A percentile compares a stretch with the other conserved stretches of the same genome.
Evolutionary conservation across 1,140 invertebrate genomes (phyloP).

Genomic region (Leptonema lineaticorne): DNA sequence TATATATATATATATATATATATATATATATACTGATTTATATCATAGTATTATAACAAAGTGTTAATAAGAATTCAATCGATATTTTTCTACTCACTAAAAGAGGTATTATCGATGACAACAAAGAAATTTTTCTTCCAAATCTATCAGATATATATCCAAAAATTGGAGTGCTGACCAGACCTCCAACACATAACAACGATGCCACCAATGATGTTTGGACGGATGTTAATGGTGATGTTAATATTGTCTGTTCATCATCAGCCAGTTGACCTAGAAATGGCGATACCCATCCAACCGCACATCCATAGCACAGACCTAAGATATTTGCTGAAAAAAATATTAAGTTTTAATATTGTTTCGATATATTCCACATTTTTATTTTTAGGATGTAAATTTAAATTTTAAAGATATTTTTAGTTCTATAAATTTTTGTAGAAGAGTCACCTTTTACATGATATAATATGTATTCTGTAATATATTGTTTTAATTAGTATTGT

Average conservation of each 20-base stretch:
- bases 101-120: slow-evolving; percentile 16
- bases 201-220: slow-evolving; percentile 59
- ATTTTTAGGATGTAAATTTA: no score
- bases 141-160: slow-evolving; percentile 59
- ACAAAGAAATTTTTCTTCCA: slow-evolving; percentile 52
- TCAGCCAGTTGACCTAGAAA: slow-evolving; percentile 43
- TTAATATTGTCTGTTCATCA: slow-evolving; percentile 42
- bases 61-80: no score
- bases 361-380: no score
- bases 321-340: slow-evolving; percentile 45
- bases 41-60: no score
- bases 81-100: slow-evolving; percentile 20
- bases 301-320: slow-evolving; percentile 44
- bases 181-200: slow-evolving; percentile 54
- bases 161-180: slow-evolving; percentile 54
- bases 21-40: no score
- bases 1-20: no score
- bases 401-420: no score
- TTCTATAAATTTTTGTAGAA: no score
- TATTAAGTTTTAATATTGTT: no score
- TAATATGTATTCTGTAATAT: no score
- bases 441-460: no score
- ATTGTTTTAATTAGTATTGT: no score
- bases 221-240: slow-evolving; percentile 43
- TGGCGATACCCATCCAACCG: slow-evolving; percentile 48